Percentiles rank a stretch among this genome's conserved stretches.
Conservation (phyloP, 2,113 vertebrate genomes). For the Rhinopomastus cyanomelas region DNA sequence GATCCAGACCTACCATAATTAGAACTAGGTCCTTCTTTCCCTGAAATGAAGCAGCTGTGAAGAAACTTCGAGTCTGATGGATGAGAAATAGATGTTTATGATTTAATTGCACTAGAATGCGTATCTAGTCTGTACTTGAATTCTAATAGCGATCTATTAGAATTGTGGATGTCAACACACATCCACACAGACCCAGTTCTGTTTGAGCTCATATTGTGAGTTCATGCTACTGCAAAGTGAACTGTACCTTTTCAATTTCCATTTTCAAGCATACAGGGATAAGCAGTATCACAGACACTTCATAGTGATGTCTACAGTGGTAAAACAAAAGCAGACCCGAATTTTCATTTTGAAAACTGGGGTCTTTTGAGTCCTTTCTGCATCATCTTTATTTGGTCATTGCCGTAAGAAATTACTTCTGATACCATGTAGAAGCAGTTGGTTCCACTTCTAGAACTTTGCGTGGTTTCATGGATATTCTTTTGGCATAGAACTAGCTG, state of each 20-base stretch:
- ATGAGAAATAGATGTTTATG: background rate
- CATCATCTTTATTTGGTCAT: background rate
- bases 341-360: background rate
- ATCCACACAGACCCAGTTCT: background rate
- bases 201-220: background rate
- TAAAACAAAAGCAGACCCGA: background rate
- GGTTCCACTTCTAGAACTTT: background rate
- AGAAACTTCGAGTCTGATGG: background rate
- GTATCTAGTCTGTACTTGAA: background rate
- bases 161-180: background rate
- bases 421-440: background rate
- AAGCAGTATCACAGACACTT: background rate
- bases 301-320: background rate
- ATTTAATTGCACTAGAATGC: constrained; percentile 12
- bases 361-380: background rate
- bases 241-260: background rate
- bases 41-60: constrained; percentile 34
- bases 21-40: background rate
- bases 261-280: background rate
- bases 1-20: background rate
- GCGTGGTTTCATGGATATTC: background rate
- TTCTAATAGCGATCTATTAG: background rate
- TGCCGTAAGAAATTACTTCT: background rate
- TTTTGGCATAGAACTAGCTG: background rate
- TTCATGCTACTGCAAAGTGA: background rate